These are phyloP conservation scores for Chionis minor DNA, from an alignment of 2,113 vertebrate genomes.

Conservation along the genomic window DNA sequence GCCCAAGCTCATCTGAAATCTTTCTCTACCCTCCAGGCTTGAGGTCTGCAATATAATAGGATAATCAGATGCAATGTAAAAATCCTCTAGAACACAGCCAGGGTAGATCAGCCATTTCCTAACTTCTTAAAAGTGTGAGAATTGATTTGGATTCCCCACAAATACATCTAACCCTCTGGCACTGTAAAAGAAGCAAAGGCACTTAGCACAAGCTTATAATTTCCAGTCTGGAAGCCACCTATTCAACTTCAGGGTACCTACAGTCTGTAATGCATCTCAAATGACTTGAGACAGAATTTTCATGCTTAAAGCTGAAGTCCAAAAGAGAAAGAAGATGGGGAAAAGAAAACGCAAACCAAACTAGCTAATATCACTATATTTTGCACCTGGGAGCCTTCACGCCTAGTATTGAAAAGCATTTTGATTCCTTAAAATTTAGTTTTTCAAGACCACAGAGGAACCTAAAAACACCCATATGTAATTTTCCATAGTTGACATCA, in stretches of 20 bases:
- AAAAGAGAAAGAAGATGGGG: neutral
- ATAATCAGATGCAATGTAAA: neutral
- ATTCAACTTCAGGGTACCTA: neutral
- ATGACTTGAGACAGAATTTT: neutral
- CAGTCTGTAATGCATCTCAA: neutral
- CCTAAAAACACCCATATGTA: neutral
- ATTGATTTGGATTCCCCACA: neutral
- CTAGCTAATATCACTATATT: neutral
- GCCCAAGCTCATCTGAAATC: neutral
- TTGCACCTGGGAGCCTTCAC: neutral
- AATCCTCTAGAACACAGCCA: neutral
- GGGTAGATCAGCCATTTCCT: neutral
- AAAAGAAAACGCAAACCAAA: neutral
- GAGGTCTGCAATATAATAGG: neutral
- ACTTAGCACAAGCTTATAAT: neutral
- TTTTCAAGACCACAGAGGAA: neutral
- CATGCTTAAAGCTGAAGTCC: neutral
- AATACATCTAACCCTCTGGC: neutral
- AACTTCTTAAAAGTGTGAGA: neutral
- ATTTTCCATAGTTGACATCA: neutral
- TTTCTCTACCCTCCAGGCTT: neutral
- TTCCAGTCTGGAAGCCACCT: neutral
- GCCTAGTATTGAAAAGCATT: neutral
- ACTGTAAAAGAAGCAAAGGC: neutral
- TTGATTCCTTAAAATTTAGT: neutral